Conservation (phyloP, 2,113 vertebrate genomes). For the Nyctibius bracteatus region DNA sequence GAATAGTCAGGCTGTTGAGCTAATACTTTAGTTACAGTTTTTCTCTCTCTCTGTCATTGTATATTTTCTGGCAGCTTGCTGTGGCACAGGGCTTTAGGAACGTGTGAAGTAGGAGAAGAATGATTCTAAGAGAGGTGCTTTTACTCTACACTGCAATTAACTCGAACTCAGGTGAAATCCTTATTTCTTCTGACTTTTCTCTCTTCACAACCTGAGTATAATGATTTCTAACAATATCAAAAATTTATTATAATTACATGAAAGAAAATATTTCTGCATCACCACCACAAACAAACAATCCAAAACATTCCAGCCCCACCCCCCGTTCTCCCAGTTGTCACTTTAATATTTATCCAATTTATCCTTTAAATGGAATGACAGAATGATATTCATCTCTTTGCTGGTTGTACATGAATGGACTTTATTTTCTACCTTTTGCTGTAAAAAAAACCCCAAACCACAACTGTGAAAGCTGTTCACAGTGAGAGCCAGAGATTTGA, state of each 20-base stretch:
- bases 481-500: background rate
- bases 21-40: background rate
- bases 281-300: background rate
- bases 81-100: background rate
- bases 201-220: background rate
- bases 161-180: background rate
- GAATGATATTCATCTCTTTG: background rate
- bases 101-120: background rate
- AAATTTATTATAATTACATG: background rate
- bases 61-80: background rate
- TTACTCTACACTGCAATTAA: background rate
- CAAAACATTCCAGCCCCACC: too few species aligned
- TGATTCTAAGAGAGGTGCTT: background rate
- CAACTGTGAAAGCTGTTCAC: background rate
- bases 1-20: background rate
- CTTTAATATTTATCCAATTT: background rate
- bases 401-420: background rate
- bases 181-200: background rate
- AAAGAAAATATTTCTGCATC: background rate
- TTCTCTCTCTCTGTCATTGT: background rate
- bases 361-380: background rate
- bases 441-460: background rate
- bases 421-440: background rate
- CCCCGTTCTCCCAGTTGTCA: accelerated
- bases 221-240: background rate